Percentiles rank a stretch among this genome's conserved stretches.
phyloP scores from a whole-genome alignment of 2,113 vertebrate species.

The Hepsetus odoe region DNA sequence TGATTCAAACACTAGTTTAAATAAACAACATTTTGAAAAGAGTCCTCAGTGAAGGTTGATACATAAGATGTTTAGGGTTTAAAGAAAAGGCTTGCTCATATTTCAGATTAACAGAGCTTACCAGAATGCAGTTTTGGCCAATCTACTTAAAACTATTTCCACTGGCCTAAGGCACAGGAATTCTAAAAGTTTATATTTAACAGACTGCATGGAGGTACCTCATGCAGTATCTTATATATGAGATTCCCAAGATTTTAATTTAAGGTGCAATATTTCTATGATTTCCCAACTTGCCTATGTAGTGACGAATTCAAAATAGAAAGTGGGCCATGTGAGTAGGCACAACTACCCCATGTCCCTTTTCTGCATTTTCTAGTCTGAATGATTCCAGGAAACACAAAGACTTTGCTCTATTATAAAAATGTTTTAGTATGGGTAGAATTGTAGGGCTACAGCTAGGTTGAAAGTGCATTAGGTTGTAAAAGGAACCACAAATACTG shows the following conservation, averaged over 20 bases:
- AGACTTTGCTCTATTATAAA: slow-evolving; percentile 10
- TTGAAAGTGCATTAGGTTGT: slow-evolving; percentile 35
- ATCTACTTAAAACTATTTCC: slow-evolving; percentile 75
- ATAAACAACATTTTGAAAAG: slow-evolving; percentile 77
- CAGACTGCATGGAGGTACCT: slow-evolving; percentile 63
- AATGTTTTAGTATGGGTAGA: background rate
- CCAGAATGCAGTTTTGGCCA: slow-evolving; percentile 72
- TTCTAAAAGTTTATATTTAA: slow-evolving; percentile 71
- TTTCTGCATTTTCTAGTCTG: slow-evolving; percentile 62
- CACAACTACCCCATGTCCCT: slow-evolving; percentile 58
- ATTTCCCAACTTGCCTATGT: slow-evolving; percentile 61
- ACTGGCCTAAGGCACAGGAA: slow-evolving; percentile 80
- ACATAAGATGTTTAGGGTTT: slow-evolving; percentile 67
- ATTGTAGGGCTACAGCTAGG: slow-evolving; percentile 25
- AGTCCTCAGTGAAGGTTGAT: slow-evolving; percentile 69
- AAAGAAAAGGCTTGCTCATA: slow-evolving; percentile 52
- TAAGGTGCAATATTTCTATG: slow-evolving; percentile 64
- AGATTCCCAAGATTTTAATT: slow-evolving; percentile 57
- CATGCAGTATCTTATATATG: slow-evolving; percentile 62
- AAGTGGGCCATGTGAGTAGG: slow-evolving; percentile 53
- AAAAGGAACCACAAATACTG: slow-evolving; percentile 24
- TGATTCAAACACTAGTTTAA: slow-evolving; percentile 67
- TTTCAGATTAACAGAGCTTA: slow-evolving; percentile 66
- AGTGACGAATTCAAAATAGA: slow-evolving; percentile 48
- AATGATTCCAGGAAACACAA: slow-evolving; percentile 20